Conservation (phyloP, 2,797 vertebrate species). For the Iguana delicatissima region DNA sequence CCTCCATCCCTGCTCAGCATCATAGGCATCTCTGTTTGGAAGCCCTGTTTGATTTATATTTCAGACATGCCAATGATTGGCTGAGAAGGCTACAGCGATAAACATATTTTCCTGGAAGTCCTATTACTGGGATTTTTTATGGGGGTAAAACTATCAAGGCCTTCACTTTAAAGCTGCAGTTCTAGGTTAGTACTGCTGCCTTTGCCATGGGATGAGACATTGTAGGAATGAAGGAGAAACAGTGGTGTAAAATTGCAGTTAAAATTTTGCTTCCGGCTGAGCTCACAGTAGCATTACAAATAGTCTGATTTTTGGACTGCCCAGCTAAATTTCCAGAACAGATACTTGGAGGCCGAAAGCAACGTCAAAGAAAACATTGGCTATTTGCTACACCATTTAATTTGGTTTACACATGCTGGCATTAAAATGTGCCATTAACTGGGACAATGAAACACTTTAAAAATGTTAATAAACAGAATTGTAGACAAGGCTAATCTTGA, state of each 20-base stretch:
- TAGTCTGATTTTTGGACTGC: not conserved
- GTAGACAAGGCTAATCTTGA: too few species aligned
- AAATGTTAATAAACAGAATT: not conserved
- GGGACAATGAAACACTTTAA: not conserved
- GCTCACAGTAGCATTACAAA: not conserved
- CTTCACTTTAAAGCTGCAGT: not conserved
- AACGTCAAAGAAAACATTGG: not conserved
- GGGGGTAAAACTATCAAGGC: not conserved
- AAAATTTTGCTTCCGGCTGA: not conserved
- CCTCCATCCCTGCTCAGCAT: too few species aligned
- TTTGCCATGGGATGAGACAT: not conserved
- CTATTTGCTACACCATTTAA: not conserved
- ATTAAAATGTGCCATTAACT: not conserved
- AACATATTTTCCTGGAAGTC: too few species aligned
- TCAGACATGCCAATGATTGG: not conserved
- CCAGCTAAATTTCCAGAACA: too few species aligned
- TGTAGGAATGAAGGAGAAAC: not conserved
- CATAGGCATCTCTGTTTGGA: too few species aligned
- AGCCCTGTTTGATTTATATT: not conserved
- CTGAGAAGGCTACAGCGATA: not conserved
- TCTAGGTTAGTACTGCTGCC: not conserved
- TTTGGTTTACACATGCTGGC: not conserved
- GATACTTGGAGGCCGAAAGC: not conserved
- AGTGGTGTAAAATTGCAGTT: too few species aligned
- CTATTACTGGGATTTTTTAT: too few species aligned